phyloP scores from a whole-genome alignment of 2,888 invertebrate genomes.

The Temnothorax ravouxi region DNA sequence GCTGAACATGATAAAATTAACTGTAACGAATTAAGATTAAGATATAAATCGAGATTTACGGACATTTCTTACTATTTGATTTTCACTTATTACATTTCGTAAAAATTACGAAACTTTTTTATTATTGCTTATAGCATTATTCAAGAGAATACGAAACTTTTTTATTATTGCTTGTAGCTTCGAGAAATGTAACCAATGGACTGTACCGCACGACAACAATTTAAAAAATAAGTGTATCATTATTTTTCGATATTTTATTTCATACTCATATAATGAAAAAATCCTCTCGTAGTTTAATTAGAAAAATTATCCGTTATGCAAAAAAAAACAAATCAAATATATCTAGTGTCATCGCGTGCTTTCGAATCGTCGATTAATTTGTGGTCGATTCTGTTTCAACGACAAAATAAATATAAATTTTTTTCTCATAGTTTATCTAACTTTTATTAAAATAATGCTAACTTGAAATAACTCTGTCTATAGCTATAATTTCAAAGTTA shows the following conservation, averaged over 20 bases:
- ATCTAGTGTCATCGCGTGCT: neutral
- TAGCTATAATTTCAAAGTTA: neutral
- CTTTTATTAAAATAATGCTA: neutral
- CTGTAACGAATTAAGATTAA: neutral
- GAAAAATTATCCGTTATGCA: neutral
- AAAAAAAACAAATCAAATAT: neutral
- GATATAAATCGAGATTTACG: neutral
- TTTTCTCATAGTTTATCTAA: neutral
- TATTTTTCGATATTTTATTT: too few relatives aligned
- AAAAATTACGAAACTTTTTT: neutral
- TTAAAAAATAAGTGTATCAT: neutral
- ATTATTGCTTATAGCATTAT: neutral
- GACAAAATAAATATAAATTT: neutral
- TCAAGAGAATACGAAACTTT: neutral
- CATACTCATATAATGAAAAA: neutral
- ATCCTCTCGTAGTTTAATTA: neutral
- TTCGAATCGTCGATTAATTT: neutral
- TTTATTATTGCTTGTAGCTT: neutral
- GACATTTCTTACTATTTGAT: neutral
- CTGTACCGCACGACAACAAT: neutral
- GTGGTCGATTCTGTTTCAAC: neutral
- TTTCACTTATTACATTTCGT: neutral
- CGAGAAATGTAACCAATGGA: neutral
- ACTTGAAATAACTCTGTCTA: neutral
- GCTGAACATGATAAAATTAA: constrained; percentile 2